Evolutionary conservation across 2,888 invertebrate species (phyloP).

Genomic region (Ypsolopha sequella): DNA sequence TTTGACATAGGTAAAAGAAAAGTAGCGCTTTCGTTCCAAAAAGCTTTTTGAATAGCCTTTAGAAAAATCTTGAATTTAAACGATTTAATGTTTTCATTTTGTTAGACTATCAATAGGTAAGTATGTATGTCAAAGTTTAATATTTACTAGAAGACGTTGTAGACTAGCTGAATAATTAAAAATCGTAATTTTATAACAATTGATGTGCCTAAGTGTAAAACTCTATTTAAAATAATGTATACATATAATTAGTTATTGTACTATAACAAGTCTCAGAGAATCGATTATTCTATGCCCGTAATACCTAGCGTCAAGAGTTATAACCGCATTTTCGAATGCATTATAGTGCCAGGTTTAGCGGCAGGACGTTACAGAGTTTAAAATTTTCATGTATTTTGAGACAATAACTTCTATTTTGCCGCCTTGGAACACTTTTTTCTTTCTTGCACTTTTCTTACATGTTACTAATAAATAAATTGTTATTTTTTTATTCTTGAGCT

Average conservation of each 20-base stretch:
- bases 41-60: too few species aligned
- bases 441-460: too few species aligned
- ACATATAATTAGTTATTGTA: conserved; percentile 31
- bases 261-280: conserved; percentile 1
- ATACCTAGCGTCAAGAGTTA: background rate
- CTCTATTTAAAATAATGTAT: conserved; percentile 56
- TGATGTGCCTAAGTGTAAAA: conserved; percentile 72
- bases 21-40: too few species aligned
- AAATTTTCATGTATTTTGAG: conserved; percentile 28
- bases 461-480: too few species aligned
- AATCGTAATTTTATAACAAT: conserved; percentile 69
- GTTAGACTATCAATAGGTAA: background rate
- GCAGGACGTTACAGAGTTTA: background rate
- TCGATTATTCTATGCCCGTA: background rate
- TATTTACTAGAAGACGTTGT: background rate
- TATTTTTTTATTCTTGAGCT: too few species aligned
- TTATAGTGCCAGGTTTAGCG: background rate
- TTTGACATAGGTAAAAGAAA: conserved; percentile 16
- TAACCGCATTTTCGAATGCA: background rate
- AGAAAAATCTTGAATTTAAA: too few species aligned
- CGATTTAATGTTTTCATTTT: background rate
- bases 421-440: background rate
- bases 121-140: background rate
- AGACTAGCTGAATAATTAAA: conserved; percentile 15
- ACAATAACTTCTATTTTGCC: conserved; percentile 38